These are phyloP conservation scores for Toxotes jaculatrix DNA, from an alignment of 2,113 vertebrate species.

Conservation along the genomic window DNA sequence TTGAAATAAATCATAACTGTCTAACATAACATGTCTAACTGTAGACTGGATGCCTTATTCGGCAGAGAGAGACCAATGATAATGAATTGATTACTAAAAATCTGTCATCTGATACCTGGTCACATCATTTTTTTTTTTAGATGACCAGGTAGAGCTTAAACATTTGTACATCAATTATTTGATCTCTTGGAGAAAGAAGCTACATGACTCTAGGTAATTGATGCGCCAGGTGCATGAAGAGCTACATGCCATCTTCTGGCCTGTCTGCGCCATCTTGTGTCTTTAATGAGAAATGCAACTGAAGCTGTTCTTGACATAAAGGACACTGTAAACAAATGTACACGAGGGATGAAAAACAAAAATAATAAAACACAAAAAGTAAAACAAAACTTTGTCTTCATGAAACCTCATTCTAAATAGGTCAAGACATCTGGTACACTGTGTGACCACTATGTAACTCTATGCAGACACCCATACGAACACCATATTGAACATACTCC, in stretches of 20 bases:
- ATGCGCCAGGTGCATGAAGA: no score
- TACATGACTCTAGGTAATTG: neutral
- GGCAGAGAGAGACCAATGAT: no score
- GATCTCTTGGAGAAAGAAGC: neutral
- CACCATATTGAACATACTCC: no score
- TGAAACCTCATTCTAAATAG: no score
- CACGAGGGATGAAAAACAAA: no score
- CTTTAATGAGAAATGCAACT: neutral
- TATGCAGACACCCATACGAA: no score
- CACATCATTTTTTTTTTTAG: no score
- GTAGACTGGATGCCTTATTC: neutral
- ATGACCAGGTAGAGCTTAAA: neutral
- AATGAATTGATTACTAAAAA: no score
- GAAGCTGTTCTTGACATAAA: neutral
- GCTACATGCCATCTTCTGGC: neutral
- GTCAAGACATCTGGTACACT: no score
- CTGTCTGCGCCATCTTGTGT: slow-evolving; percentile 23
- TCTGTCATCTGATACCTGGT: no score
- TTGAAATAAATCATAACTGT: neutral
- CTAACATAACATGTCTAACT: neutral
- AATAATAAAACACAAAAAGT: neutral
- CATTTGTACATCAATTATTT: neutral
- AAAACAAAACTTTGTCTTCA: no score
- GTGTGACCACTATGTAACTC: no score
- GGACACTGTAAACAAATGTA: neutral